Evolutionary conservation across 37 sponge, comb jelly and placozoan genomes (phyloP), one percentile per base, ranked within the genome.

Genomic region (Aplysina aerophoba): DNA sequence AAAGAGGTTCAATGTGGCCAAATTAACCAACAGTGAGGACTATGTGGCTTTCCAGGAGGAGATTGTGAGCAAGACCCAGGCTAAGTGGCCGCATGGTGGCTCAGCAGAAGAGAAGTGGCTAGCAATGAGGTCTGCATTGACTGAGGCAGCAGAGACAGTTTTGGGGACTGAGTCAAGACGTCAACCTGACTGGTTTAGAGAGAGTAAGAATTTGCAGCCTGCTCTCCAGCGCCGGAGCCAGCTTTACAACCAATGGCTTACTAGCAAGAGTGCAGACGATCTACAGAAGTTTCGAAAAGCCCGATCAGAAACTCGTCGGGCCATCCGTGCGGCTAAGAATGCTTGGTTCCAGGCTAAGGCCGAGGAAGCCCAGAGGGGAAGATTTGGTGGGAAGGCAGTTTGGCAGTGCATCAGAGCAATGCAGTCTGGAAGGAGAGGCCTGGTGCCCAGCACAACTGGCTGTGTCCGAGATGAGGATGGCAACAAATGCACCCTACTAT

Each of bases 321-420:
- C 50, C 38, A 60, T 83, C 69, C 27, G 28, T 16, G 27, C 15
- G 15, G 69, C 69, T 67, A 28, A 83, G 54, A 39, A 60, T 30
- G 67, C 65, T 62, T 59, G 83, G 83, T 82, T 58, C 66, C 64
- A 35, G 40, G 12, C 27, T 11, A 85, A 85, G 67, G 85, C 66
- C 31, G 53, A 33, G 67, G 86, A 77, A 60, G 79, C 79, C 15
- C 73, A 78, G 80, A 86, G 68, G 5, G 79, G 28, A 79, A 38
- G 69, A 25, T 67, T 67, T 22, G 80, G 40, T 4, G 59, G 41
- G n/a, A n/a, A n/a, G n/a, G n/a, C n/a, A n/a, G 65, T 86, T 22
- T 86, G 86, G 80, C 24, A 33, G 4, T 86, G 86, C 79, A 86
- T 78, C 53, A 86, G 66, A 53, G 86, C 77, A 21, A 67, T 67